Conservation (phyloP, 1,140 invertebrate species). For the Lucilia cuprina region DNA sequence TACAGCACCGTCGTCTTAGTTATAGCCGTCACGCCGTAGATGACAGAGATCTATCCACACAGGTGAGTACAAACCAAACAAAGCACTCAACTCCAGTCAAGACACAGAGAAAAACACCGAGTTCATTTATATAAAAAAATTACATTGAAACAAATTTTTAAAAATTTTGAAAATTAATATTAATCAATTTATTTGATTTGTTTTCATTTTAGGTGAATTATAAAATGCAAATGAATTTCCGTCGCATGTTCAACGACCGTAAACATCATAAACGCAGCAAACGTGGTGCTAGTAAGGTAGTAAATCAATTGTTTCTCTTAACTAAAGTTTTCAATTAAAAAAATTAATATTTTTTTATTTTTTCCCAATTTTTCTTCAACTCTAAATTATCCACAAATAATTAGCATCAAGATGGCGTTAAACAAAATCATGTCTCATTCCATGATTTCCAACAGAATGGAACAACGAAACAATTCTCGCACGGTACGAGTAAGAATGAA, state of each 20-base stretch:
- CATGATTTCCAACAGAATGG: slow-evolving; percentile 86
- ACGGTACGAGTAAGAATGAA: slow-evolving; percentile 75
- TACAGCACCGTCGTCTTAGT: slow-evolving; percentile 84
- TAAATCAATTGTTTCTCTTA: slow-evolving; percentile 30
- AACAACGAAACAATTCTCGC: slow-evolving; percentile 82
- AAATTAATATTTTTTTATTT: slow-evolving; percentile 7
- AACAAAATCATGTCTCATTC: slow-evolving; percentile 85
- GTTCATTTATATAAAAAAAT: too few species aligned
- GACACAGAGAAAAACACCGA: background rate
- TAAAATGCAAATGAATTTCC: slow-evolving; percentile 89
- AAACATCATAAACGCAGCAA: slow-evolving; percentile 84
- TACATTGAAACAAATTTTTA: too few species aligned
- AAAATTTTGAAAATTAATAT: background rate
- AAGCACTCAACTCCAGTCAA: background rate
- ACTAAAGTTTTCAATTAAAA: background rate
- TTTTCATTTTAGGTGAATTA: slow-evolving; percentile 77
- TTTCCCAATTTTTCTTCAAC: too few species aligned
- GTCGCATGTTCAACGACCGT: slow-evolving; percentile 80
- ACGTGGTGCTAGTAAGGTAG: slow-evolving; percentile 74
- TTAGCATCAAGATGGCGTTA: slow-evolving; percentile 66
- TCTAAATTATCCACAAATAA: too few species aligned
- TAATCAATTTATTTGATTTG: background rate
- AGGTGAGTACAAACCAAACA: slow-evolving; percentile 58
- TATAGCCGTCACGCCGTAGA: slow-evolving; percentile 91
- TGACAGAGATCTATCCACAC: slow-evolving; percentile 83